phyloP scores from a whole-genome alignment of 2,888 invertebrate species.

The Himalopsyche kuldschensis region DNA sequence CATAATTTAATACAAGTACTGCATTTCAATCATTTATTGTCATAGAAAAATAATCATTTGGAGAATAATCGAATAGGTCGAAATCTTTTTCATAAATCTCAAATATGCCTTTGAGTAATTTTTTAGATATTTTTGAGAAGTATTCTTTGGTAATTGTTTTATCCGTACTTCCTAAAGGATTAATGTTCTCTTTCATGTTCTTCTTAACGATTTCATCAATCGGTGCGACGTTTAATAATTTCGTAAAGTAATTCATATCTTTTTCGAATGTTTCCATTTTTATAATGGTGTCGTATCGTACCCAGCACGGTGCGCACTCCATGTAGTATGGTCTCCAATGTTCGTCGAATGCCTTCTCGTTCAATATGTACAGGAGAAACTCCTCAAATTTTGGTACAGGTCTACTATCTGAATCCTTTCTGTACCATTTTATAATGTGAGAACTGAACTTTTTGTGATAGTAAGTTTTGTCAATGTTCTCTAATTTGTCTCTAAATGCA shows the following conservation, averaged over 20 bases:
- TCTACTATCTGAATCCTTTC: constrained; percentile 36
- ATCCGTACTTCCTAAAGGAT: constrained; percentile 44
- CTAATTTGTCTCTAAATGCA: constrained; percentile 58
- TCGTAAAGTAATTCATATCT: constrained; percentile 49
- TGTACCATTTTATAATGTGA: constrained; percentile 45
- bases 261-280: constrained; percentile 53
- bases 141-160: constrained; percentile 43
- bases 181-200: constrained; percentile 41
- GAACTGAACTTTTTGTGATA: constrained; percentile 46
- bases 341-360: constrained; percentile 48
- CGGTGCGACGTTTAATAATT: constrained; percentile 41
- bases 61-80: constrained; percentile 47
- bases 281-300: constrained; percentile 54
- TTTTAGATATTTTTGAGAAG: constrained; percentile 43
- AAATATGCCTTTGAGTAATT: constrained; percentile 45
- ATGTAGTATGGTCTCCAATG: constrained; percentile 54
- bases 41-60: constrained; percentile 41
- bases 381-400: constrained; percentile 50
- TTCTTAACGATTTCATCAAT: constrained; percentile 40
- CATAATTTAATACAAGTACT: constrained; percentile 32
- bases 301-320: constrained; percentile 54
- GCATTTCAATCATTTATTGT: neutral
- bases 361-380: constrained; percentile 51
- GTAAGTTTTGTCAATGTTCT: constrained; percentile 44
- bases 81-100: constrained; percentile 50